These are phyloP conservation scores for Drosophila kohkoa DNA, from an alignment of 1,140 invertebrate species.

Conservation along the genomic window DNA sequence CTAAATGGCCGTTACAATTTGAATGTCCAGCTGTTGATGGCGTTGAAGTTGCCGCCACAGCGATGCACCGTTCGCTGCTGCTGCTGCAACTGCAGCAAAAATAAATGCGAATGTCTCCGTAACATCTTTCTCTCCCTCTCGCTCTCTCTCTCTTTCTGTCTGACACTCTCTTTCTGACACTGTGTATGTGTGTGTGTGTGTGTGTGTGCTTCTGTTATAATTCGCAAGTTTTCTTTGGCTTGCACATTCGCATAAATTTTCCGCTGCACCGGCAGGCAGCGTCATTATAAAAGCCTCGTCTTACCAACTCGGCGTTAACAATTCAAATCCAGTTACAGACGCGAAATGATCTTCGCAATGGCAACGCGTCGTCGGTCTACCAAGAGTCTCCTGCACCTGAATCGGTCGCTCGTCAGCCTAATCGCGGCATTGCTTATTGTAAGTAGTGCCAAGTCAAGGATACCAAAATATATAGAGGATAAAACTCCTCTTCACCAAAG, in stretches of 20 bases:
- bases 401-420: background rate
- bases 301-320: constrained; percentile 67
- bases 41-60: constrained; percentile 32
- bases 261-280: constrained; percentile 67
- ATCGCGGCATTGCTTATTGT: constrained; percentile 17
- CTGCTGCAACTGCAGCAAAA: constrained; percentile 12
- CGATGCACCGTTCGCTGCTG: constrained; percentile 12
- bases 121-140: constrained; percentile 22
- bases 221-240: constrained; percentile 48
- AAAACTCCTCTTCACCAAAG: background rate
- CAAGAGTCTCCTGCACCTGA: constrained; percentile 12
- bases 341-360: constrained; percentile 71
- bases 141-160: background rate
- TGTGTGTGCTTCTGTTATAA: constrained; percentile 22
- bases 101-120: constrained; percentile 64
- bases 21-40: constrained; percentile 42
- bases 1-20: constrained; percentile 73
- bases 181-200: background rate
- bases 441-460: constrained; percentile 7
- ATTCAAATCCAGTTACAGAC: constrained; percentile 68
- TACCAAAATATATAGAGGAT: background rate
- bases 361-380: constrained; percentile 40
- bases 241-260: constrained; percentile 78
- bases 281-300: constrained; percentile 78
- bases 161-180: constrained; percentile 6